Conservation (phyloP, 2,888 invertebrate genomes). For the Patella ulyssiponensis region DNA sequence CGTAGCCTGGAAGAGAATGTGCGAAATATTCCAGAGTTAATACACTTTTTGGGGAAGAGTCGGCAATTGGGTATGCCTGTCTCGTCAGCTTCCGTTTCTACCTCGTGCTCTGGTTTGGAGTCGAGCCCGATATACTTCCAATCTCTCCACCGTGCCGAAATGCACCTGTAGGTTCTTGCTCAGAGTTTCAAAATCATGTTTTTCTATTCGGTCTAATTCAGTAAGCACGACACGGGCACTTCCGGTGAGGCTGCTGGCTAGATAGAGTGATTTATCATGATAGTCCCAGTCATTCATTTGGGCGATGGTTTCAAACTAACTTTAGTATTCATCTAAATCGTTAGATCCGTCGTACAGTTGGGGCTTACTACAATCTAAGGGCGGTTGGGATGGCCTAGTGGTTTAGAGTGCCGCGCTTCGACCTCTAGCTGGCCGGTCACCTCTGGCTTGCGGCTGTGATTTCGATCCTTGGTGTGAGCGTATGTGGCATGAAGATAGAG, state of each 20-base stretch:
- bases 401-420: too few relatives aligned
- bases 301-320: background rate
- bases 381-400: too few relatives aligned
- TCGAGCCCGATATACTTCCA: background rate
- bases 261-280: background rate
- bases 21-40: too few relatives aligned
- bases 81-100: too few relatives aligned
- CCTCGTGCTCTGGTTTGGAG: background rate
- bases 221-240: background rate
- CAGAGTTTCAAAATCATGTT: background rate
- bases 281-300: background rate
- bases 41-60: too few relatives aligned
- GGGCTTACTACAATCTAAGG: too few relatives aligned
- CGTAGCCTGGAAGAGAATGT: too few relatives aligned
- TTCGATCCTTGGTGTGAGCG: too few relatives aligned
- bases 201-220: background rate
- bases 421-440: too few relatives aligned
- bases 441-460: too few relatives aligned
- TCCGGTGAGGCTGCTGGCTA: background rate
- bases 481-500: too few relatives aligned
- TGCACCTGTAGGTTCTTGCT: background rate
- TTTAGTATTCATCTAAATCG: background rate
- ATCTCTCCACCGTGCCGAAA: background rate
- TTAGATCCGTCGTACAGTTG: background rate
- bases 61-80: too few relatives aligned